A percentile compares a stretch with the other conserved stretches of the same genome.
Evolutionary conservation across 2,113 vertebrate species (phyloP).

Genomic region (Ancistrus triradiatus): DNA sequence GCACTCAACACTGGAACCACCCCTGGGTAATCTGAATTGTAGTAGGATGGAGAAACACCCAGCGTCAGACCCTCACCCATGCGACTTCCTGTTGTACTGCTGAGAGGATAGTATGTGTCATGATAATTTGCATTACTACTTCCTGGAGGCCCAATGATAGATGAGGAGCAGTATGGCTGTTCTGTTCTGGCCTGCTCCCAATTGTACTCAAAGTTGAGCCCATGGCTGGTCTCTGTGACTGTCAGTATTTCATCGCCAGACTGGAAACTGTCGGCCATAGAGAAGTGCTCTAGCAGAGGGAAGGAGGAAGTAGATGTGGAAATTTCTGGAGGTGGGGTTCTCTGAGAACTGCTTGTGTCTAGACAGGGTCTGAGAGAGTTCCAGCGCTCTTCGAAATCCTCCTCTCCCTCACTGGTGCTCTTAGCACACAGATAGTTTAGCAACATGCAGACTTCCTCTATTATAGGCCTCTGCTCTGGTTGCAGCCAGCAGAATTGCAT

Average conservation of each 20-base stretch:
- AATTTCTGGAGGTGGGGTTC: constrained; percentile 65
- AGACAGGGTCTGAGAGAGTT: constrained; percentile 84
- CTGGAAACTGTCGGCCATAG: constrained; percentile 77
- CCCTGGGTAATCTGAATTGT: constrained; percentile 75
- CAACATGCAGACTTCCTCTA: constrained; percentile 91
- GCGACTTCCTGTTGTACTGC: constrained; percentile 54
- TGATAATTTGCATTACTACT: constrained; percentile 77
- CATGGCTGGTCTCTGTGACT: constrained; percentile 90
- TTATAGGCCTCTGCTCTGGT: constrained; percentile 88
- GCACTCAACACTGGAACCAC: constrained; percentile 91
- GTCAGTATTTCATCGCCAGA: constrained; percentile 88
- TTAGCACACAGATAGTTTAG: constrained; percentile 90
- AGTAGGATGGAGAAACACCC: constrained; percentile 78
- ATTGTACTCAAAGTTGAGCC: constrained; percentile 96
- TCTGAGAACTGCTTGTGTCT: constrained; percentile 56
- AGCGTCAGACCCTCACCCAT: constrained; percentile 66
- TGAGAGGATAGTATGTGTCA: constrained; percentile 79
- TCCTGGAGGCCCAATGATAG: constrained; percentile 69
- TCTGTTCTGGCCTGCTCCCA: constrained; percentile 84
- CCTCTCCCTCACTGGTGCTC: constrained; percentile 81
- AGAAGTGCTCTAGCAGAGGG: constrained; percentile 90
- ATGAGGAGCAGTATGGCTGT: constrained; percentile 71
- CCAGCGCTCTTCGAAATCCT: constrained; percentile 93
- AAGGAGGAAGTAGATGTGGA: constrained; percentile 77
- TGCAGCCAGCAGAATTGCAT: constrained; percentile 99